Base-by-base conservation (phyloP, 2,797 vertebrate genomes). In the Scleropages formosus region DNA sequence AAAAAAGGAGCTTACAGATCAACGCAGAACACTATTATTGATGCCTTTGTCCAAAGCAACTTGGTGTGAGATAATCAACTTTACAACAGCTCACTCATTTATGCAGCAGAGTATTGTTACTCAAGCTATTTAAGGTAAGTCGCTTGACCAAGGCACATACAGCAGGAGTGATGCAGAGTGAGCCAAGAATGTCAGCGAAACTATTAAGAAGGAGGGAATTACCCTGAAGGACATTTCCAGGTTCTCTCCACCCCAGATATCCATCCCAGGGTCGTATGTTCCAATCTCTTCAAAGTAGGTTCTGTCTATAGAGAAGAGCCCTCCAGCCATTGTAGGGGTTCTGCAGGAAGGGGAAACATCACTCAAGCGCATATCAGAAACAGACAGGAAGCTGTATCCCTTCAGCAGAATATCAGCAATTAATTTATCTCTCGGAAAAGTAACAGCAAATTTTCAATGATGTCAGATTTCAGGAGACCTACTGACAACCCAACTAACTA, bases 161-260 rank as follows among this genome's bases (percentile, higher is more conserved):
- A 39, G 31, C 31, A 39, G 39, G 31, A 39, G 31, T 39, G 31
- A 39, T 2, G 31, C 39, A 39, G 31, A 39, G 6, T 2, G 31
- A 39, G 31, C 31, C 31, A 39, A 39, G 39, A 39, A 39, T 39
- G 39, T 6, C 2, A 39, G 2, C 2, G 31, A 39, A 39, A 39
- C 31, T 74, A 13, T 59, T 10, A 61, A 61, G 58, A 31, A 69
- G 49, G 49, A 53, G 31, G n/a, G 72, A 51, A 89, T 96, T 91
- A 98, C 97, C 92, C 98, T 95, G 88, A 99, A 99, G 87, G 98
- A 99, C 94, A 98, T 97, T 91, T 98, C 97, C 87, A 98, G 92
- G 89, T 99, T 99, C 87, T 98, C 96, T 80, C 97, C 97, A 78
- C 97, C 97, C 97, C 97, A 99, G 88, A 99, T 98, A 90, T 99